phyloP scores from a whole-genome alignment of 2,888 invertebrate species.

The Chesias legatella region DNA sequence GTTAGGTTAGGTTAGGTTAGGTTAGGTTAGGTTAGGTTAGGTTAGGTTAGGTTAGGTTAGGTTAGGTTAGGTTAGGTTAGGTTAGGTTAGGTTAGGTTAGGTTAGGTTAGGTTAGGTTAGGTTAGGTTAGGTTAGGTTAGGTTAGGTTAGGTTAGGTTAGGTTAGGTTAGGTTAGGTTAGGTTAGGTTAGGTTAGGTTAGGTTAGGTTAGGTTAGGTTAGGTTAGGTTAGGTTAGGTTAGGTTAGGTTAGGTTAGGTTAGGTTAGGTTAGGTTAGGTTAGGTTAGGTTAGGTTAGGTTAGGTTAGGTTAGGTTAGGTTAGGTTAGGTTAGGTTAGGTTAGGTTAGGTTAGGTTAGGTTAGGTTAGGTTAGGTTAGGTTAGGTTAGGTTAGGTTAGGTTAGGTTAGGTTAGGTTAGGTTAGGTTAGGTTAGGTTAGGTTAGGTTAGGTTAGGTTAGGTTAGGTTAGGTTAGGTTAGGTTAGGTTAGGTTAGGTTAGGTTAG shows the following conservation, averaged over 20 bases:
- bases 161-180: conserved; percentile 24
- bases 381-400: conserved; percentile 21
- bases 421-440: conserved; percentile 10
- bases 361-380: conserved; percentile 21
- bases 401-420: conserved; percentile 14
- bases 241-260: conserved; percentile 29
- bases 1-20: conserved; percentile 17
- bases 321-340: conserved; percentile 22
- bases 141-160: conserved; percentile 23
- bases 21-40: conserved; percentile 22
- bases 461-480: conserved; percentile 15
- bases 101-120: conserved; percentile 15
- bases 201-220: conserved; percentile 29
- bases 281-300: conserved; percentile 25
- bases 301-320: conserved; percentile 23
- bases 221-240: conserved; percentile 31
- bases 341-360: conserved; percentile 20
- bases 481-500: conserved; percentile 14
- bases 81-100: conserved; percentile 13
- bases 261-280: conserved; percentile 25
- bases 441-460: conserved; percentile 13
- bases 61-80: conserved; percentile 23
- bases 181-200: conserved; percentile 25
- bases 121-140: conserved; percentile 15
- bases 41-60: conserved; percentile 24